phyloP scores from a whole-genome alignment of 2,797 vertebrate genomes.

The Paramormyrops hopkinsi region DNA sequence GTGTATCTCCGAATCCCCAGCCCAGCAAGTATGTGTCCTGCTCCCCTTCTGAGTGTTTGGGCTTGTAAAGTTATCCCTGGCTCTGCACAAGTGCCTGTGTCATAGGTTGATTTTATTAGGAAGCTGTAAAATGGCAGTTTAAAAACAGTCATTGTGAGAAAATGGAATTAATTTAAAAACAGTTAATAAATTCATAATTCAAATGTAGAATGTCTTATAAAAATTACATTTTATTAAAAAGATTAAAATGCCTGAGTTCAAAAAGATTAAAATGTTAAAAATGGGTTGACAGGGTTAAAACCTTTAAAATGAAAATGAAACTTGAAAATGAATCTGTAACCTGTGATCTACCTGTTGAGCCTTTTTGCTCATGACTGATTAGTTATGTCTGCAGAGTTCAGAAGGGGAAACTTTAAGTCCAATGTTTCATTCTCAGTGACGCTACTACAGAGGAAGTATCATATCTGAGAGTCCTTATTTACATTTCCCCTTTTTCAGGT shows the following conservation, averaged over 20 bases:
- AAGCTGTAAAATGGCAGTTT: neutral
- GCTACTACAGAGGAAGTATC: neutral
- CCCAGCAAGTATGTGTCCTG: neutral
- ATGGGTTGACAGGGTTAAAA: neutral
- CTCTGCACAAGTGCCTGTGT: neutral
- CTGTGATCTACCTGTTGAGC: neutral
- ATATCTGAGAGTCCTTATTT: neutral
- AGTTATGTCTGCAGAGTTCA: neutral
- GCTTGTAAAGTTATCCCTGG: neutral
- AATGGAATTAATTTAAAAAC: neutral
- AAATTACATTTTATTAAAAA: neutral
- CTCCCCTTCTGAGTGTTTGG: neutral
- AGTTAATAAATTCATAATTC: neutral
- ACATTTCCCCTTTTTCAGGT: neutral
- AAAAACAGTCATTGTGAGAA: neutral
- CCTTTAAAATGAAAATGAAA: neutral
- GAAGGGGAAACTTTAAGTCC: neutral
- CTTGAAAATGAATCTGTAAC: neutral
- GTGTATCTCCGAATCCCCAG: neutral
- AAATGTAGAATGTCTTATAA: neutral
- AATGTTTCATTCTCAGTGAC: neutral
- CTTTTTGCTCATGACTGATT: neutral
- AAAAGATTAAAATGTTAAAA: neutral
- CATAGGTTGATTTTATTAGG: neutral
- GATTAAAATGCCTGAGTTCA: neutral